Conservation (phyloP, 2,888 invertebrate species). For the Mechanitis messenoides region DNA sequence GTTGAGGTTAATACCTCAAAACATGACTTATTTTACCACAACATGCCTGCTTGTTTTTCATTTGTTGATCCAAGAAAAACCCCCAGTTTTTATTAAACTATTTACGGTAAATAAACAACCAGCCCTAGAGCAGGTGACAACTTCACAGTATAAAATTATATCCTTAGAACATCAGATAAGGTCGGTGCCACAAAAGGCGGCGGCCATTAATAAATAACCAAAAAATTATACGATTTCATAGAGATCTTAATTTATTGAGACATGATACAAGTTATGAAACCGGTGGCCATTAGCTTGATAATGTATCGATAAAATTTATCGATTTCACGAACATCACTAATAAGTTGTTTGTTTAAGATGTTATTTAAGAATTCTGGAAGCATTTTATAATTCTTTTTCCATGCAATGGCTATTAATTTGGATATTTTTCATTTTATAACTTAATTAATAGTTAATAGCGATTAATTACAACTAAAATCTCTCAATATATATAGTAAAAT, state of each 20-base stretch:
- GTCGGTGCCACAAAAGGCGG: constrained; percentile 50
- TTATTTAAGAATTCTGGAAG: background rate
- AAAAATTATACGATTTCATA: constrained; percentile 55
- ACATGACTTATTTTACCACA: no score
- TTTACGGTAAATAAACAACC: no score
- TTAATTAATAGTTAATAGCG: no score
- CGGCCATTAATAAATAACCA: constrained; percentile 53
- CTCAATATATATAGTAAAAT: no score
- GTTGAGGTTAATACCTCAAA: no score
- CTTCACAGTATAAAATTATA: constrained; percentile 57
- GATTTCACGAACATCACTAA: constrained; percentile 16
- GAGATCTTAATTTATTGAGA: constrained; percentile 70
- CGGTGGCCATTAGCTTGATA: constrained; percentile 52
- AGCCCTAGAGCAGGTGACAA: constrained; percentile 18
- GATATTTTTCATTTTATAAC: no score
- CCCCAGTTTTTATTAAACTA: no score
- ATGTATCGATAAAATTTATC: constrained; percentile 48
- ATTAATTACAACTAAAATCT: no score
- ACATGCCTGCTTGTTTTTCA: no score
- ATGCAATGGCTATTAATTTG: background rate
- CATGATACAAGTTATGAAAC: constrained; percentile 55
- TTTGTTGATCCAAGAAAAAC: no score
- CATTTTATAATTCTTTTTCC: background rate
- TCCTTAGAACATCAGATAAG: constrained; percentile 58
- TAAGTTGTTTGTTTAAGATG: constrained; percentile 6